phyloP scores from a whole-genome alignment of 2,113 vertebrate genomes.

The Cryptotis parvus region DNA sequence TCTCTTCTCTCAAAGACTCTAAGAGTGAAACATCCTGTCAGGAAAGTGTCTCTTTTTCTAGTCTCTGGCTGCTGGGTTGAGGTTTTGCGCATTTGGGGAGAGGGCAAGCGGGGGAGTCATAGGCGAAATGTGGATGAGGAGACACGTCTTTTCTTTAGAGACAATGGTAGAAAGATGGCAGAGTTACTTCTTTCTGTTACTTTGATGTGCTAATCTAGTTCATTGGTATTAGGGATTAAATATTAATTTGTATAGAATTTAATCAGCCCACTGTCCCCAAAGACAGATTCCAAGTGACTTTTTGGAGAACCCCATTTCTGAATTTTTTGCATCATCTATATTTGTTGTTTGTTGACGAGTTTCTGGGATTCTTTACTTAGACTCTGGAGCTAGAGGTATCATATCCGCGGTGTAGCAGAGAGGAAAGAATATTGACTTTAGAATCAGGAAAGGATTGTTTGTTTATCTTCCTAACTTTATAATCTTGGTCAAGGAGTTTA shows the following conservation, averaged over 20 bases:
- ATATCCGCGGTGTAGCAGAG: neutral
- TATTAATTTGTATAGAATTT: neutral
- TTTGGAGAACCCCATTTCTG: neutral
- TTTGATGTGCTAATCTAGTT: neutral
- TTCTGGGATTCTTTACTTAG: neutral
- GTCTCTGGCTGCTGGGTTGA: neutral
- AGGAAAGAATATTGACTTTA: neutral
- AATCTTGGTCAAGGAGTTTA: neutral
- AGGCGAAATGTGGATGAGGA: neutral
- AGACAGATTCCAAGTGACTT: slow-evolving; percentile 21
- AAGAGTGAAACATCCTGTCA: neutral
- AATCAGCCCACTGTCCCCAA: neutral
- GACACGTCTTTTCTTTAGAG: neutral
- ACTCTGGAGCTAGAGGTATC: neutral
- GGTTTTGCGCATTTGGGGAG: too few relatives aligned
- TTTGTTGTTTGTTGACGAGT: neutral
- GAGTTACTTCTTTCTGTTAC: neutral
- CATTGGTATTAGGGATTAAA: neutral
- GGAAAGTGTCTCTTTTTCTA: neutral
- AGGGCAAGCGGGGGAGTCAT: too few relatives aligned
- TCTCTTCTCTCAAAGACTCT: neutral
- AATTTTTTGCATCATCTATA: neutral
- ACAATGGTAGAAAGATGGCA: neutral
- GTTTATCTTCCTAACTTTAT: neutral
- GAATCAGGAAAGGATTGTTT: neutral